phyloP scores from a whole-genome alignment of 2,797 vertebrate species.

The Delichon dasypus region DNA sequence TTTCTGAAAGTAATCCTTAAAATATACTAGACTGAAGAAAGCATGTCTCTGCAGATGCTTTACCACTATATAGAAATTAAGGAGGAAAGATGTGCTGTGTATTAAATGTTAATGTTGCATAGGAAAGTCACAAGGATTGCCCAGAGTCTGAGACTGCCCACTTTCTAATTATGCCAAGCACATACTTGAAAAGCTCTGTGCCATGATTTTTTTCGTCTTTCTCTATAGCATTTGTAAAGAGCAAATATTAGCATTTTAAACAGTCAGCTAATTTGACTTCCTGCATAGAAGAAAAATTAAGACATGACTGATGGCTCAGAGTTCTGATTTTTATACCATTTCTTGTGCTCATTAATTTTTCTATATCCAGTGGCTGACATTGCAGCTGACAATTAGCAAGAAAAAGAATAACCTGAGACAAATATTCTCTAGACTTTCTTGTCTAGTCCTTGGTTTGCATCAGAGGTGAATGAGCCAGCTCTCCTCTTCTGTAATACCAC shows the following conservation, averaged over 20 bases:
- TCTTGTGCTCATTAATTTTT: background rate
- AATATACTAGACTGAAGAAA: background rate
- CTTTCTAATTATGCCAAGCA: background rate
- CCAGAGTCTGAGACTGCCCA: background rate
- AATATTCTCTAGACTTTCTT: background rate
- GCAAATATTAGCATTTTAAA: conserved; percentile 66
- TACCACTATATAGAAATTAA: background rate
- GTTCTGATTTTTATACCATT: conserved; percentile 20
- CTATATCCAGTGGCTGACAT: background rate
- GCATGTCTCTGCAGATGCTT: background rate
- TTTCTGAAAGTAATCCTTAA: background rate
- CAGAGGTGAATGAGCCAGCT: background rate
- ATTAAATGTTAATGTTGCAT: background rate
- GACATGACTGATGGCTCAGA: conserved; percentile 37
- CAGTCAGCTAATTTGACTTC: conserved; percentile 56
- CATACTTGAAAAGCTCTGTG: background rate
- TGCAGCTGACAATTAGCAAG: background rate
- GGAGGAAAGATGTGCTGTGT: background rate
- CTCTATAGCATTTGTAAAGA: conserved; percentile 49
- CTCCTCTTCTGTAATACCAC: background rate
- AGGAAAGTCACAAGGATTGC: background rate
- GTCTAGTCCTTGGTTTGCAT: background rate
- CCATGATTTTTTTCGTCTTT: background rate
- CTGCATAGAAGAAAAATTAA: conserved; percentile 21
- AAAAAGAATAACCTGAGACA: background rate